Evolutionary conservation across 1,140 invertebrate species (phyloP).

Genomic region (Parapsyche elsis): DNA sequence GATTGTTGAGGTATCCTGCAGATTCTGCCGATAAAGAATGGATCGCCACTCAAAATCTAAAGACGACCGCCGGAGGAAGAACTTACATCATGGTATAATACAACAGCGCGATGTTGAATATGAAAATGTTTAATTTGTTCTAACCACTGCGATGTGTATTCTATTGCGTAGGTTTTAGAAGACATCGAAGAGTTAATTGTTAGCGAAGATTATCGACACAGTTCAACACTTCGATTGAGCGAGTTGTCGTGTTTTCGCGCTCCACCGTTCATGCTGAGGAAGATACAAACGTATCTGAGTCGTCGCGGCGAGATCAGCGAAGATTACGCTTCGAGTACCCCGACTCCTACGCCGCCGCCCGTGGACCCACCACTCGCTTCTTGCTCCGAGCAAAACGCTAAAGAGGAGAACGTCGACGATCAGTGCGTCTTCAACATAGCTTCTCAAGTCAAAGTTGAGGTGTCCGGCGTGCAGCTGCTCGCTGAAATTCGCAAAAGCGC

Average conservation of each 20-base stretch:
- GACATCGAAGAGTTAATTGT: slow-evolving; percentile 81
- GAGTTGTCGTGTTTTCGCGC: slow-evolving; percentile 79
- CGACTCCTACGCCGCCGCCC: slow-evolving; percentile 52
- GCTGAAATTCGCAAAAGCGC: slow-evolving; percentile 45
- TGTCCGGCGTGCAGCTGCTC: slow-evolving; percentile 34
- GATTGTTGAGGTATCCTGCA: slow-evolving; percentile 80
- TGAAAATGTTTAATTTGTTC: not conserved
- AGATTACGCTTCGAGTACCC: slow-evolving; percentile 51
- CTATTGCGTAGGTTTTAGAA: slow-evolving; percentile 71
- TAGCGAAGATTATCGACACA: slow-evolving; percentile 79
- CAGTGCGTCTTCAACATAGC: slow-evolving; percentile 29
- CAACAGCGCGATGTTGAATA: not conserved
- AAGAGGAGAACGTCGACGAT: slow-evolving; percentile 49
- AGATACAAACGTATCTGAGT: slow-evolving; percentile 73
- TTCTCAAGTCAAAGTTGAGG: slow-evolving; percentile 43
- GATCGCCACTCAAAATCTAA: slow-evolving; percentile 80
- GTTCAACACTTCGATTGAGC: slow-evolving; percentile 72
- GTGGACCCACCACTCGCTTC: slow-evolving; percentile 28
- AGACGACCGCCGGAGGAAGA: slow-evolving; percentile 81
- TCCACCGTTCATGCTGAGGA: slow-evolving; percentile 77
- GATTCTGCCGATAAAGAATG: slow-evolving; percentile 87
- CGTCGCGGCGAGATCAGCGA: slow-evolving; percentile 55
- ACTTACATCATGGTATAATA: slow-evolving; percentile 76
- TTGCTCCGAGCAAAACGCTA: slow-evolving; percentile 26
- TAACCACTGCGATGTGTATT: not conserved